phyloP scores from a whole-genome alignment of 2,797 vertebrate species.

The Eidolon dupreanum region DNA sequence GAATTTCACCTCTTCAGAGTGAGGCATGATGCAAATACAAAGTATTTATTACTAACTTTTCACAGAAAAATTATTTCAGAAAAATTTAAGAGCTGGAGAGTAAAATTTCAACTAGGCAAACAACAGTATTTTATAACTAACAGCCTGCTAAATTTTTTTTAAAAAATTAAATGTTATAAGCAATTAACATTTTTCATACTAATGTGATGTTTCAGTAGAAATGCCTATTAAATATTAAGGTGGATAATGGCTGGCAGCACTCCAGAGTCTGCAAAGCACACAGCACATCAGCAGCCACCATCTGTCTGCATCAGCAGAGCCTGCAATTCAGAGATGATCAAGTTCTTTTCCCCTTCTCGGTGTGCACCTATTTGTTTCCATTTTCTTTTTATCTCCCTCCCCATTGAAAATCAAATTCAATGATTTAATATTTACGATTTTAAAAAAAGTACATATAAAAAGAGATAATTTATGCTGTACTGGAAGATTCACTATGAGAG shows the following conservation, averaged over 20 bases:
- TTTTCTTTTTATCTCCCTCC: neutral
- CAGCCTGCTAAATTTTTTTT: constrained; percentile 39
- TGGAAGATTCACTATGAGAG: neutral
- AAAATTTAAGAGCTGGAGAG: constrained; percentile 55
- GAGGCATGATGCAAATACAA: neutral
- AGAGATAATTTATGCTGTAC: neutral
- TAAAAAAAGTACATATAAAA: neutral
- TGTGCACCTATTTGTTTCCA: neutral
- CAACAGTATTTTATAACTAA: constrained; percentile 52
- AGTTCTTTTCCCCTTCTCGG: neutral
- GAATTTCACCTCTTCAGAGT: constrained; percentile 41
- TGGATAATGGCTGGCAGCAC: neutral
- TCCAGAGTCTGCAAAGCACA: neutral
- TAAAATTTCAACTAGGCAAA: constrained; percentile 66
- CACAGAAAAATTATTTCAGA: neutral
- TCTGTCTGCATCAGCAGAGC: neutral
- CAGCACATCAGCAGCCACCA: neutral
- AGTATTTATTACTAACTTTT: constrained; percentile 48
- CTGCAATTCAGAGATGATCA: neutral
- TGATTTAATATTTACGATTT: constrained; percentile 15
- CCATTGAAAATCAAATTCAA: neutral
- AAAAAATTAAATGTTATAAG: constrained; percentile 59
- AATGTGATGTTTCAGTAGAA: constrained; percentile 25
- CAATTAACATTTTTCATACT: constrained; percentile 52
- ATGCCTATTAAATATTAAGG: constrained; percentile 57